A percentile compares a stretch with the other conserved stretches of the same genome.
phyloP scores from a whole-genome alignment of 2,888 invertebrate genomes.

The Acanthosepion lycidas region DNA sequence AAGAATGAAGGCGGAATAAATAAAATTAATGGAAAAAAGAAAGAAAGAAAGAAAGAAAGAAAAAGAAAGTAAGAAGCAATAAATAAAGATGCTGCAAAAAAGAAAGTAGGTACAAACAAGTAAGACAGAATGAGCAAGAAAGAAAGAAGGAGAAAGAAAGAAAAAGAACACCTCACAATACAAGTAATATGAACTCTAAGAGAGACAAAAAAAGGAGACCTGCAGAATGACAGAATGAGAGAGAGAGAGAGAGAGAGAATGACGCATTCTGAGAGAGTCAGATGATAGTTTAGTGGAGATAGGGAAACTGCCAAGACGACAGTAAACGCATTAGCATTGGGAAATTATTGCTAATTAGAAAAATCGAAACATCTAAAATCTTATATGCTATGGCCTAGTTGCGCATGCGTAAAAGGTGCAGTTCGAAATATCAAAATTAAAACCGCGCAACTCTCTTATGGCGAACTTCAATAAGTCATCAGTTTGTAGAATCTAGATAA shows the following conservation, averaged over 20 bases:
- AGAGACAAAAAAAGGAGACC: no score
- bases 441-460: background rate
- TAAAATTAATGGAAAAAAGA: background rate
- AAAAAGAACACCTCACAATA: background rate
- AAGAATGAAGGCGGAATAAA: background rate
- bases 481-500: background rate
- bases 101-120: background rate
- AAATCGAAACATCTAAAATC: background rate
- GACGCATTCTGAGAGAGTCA: background rate
- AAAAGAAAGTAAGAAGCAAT: background rate
- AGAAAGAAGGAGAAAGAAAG: background rate
- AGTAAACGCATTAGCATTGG: background rate
- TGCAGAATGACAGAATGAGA: background rate
- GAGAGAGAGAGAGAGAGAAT: background rate
- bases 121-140: background rate
- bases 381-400: background rate
- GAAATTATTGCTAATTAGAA: conserved; percentile 21
- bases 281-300: background rate
- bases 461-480: background rate
- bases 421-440: background rate
- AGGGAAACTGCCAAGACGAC: background rate
- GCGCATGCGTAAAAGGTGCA: background rate
- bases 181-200: no score
- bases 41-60: background rate
- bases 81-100: background rate